Conservation (phyloP, 2,113 vertebrate genomes). For the Crotalus viridis region DNA sequence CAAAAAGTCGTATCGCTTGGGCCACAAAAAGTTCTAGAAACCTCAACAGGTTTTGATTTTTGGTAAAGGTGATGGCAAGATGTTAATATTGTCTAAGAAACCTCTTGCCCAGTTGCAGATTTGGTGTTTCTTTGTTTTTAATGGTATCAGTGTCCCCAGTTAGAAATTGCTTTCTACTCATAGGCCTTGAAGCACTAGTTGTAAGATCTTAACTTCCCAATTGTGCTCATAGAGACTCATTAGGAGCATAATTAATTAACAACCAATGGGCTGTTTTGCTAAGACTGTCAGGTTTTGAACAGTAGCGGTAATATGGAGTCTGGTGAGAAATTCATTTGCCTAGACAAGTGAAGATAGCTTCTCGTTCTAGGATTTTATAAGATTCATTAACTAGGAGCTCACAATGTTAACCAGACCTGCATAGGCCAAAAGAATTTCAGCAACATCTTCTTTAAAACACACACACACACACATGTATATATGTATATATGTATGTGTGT, state of each 20-base stretch:
- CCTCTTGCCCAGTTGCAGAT: neutral
- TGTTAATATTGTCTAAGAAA: neutral
- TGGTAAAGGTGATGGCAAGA: neutral
- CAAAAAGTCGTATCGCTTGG: neutral
- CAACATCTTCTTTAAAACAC: neutral
- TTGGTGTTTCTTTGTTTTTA: neutral
- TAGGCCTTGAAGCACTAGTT: neutral
- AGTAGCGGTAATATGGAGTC: neutral
- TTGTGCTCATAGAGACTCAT: neutral
- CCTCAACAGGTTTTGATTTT: neutral
- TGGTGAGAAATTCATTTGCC: conserved; percentile 26
- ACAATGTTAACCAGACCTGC: neutral
- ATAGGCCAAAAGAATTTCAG: neutral
- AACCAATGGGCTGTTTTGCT: conserved; percentile 1
- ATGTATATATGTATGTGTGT: too few species aligned
- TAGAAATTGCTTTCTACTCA: conserved; percentile 44
- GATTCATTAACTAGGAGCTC: neutral
- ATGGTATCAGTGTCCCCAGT: conserved; percentile 49
- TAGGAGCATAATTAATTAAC: neutral
- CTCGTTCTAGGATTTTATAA: neutral
- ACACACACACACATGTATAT: too few species aligned
- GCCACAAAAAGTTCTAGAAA: neutral
- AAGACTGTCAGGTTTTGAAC: conserved; percentile 4
- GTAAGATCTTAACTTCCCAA: neutral
- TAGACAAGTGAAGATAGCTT: conserved; percentile 18